A percentile compares a stretch with the other conserved stretches of the same genome.
Evolutionary conservation across 1,140 invertebrate genomes (phyloP).

Genomic region (Monochamus saltuarius): DNA sequence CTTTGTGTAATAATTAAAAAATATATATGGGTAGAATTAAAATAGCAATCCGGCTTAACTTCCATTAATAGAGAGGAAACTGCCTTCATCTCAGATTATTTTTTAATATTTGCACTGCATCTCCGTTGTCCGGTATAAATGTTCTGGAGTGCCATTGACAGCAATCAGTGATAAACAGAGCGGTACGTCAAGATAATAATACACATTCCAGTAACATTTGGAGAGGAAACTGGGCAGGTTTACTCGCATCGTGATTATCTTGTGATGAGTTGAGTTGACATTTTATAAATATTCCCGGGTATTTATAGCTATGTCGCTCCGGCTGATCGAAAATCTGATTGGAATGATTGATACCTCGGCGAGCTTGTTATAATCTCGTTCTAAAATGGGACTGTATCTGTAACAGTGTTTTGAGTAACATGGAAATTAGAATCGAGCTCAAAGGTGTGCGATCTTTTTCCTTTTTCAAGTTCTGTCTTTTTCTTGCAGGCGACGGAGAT

Average conservation of each 20-base stretch:
- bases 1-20: too few species aligned
- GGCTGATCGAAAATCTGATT: slow-evolving; percentile 6
- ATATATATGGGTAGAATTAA: too few species aligned
- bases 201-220: slow-evolving; percentile 3
- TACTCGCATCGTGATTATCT: slow-evolving; percentile 9
- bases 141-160: neutral
- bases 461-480: too few species aligned
- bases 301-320: slow-evolving; percentile 10
- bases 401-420: neutral
- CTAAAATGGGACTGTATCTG: neutral
- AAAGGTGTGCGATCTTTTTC: too few species aligned
- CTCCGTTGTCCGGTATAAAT: neutral
- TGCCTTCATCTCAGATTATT: too few species aligned
- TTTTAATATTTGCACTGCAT: too few species aligned
- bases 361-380: neutral
- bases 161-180: slow-evolving; percentile 7
- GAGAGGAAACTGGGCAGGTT: slow-evolving; percentile 14
- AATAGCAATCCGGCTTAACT: too few species aligned
- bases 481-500: too few species aligned
- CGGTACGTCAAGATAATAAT: slow-evolving; percentile 5
- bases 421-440: neutral
- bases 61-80: too few species aligned
- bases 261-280: slow-evolving; percentile 10
- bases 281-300: slow-evolving; percentile 13
- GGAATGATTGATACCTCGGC: slow-evolving; percentile 13